Evolutionary conservation across 2,888 invertebrate species (phyloP), one percentile per base, ranked within the genome.

Genomic region (Chrysodeixis includens): DNA sequence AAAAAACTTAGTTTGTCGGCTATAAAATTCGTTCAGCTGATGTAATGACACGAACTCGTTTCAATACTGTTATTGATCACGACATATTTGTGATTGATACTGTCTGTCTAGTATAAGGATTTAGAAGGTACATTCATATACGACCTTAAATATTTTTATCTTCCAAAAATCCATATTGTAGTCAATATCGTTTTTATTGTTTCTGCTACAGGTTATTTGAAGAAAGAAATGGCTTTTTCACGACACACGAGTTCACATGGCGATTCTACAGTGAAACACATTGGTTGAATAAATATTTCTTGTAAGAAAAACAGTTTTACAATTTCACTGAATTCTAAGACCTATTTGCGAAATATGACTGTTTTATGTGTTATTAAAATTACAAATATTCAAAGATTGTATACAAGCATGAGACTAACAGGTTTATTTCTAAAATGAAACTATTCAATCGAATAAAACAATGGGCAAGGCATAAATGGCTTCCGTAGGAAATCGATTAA

Each of bases 21-120:
- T 67, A 66, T 78, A 81, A 69, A 79, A 76, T 73, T 68, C 40
- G 67, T 71, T 70, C 60, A 62, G 67, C 58, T 67, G 62, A 68
- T 68, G 65, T 63, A 62, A 68, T 66, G 62, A 53, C 14, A 54
- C 49, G 60, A 56, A 16, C 59, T 16, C 22, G 56, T 32, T 55
- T 22, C 30, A 66, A 70, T 62, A 78, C 44, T 51, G 63, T 56
- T 53, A 72, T 70, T 55, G 62, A 78, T 78, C 70, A 70, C 70
- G 67, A 65, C 55, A 64, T 44, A 52, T 56, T 30, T 20, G 55
- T 76, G 63, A 74, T 66, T 57, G 62, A 66, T 74, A 54, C 14
- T 22, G 52, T 30, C 18, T 70, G 32, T 58, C 61, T 14, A n/a
- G 6, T 30, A 14, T 52, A 20, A 12, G 22, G 53, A 54, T 66